phyloP scores from a whole-genome alignment of 2,888 invertebrate species.

The Mythimna vitellina region DNA sequence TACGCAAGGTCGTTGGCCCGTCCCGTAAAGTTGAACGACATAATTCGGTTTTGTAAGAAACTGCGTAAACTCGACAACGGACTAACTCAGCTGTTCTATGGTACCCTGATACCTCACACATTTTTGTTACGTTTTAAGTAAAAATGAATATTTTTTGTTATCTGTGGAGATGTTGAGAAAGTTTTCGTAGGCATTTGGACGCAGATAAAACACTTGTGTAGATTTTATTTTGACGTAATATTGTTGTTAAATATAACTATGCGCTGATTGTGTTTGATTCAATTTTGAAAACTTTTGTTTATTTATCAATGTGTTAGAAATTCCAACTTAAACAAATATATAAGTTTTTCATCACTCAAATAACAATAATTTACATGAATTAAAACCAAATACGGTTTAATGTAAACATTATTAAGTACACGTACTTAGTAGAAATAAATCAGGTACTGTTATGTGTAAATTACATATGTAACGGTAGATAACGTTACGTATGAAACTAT shows the following conservation, averaged over 20 bases:
- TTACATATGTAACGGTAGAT: neutral
- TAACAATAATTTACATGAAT: neutral
- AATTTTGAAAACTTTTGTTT: neutral
- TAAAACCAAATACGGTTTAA: no score
- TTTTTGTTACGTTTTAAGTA: slow-evolving; percentile 78
- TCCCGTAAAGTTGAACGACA: slow-evolving; percentile 58
- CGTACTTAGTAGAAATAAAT: no score
- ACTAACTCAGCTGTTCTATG: slow-evolving; percentile 67
- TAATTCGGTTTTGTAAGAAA: slow-evolving; percentile 63
- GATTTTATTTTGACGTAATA: neutral
- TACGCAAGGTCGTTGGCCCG: slow-evolving; percentile 44
- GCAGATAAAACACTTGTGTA: neutral
- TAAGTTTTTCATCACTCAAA: neutral
- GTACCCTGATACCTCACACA: slow-evolving; percentile 71
- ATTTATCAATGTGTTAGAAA: neutral
- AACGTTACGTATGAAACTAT: neutral
- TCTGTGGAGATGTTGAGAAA: slow-evolving; percentile 52
- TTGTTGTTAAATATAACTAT: neutral
- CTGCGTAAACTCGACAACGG: slow-evolving; percentile 61
- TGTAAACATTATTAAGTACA: no score
- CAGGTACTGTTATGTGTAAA: neutral
- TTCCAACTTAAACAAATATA: neutral
- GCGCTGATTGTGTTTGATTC: neutral
- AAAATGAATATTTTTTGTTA: slow-evolving; percentile 67
- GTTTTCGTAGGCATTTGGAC: slow-evolving; percentile 1